Evolutionary conservation across 2,888 invertebrate genomes (phyloP).

Genomic region (Orthosia gracilis): DNA sequence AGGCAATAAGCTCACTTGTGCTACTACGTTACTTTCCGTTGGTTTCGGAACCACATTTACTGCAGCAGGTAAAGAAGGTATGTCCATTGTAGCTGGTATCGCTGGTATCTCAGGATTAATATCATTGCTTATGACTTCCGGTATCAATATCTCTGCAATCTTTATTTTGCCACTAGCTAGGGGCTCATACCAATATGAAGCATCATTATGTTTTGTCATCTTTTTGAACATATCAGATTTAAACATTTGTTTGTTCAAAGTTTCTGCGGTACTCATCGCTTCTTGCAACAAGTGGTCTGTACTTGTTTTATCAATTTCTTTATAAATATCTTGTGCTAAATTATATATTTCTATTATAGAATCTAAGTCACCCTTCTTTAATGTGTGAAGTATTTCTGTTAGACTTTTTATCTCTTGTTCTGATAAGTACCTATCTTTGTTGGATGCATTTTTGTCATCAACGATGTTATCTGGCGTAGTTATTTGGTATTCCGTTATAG

Average conservation of each 20-base stretch:
- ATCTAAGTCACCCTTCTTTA: constrained; percentile 86
- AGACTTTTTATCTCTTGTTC: constrained; percentile 82
- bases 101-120: constrained; percentile 22
- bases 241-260: constrained; percentile 34
- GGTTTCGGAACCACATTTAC: neutral
- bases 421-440: constrained; percentile 80
- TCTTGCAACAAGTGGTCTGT: constrained; percentile 68
- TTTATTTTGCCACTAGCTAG: constrained; percentile 36
- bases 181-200: constrained; percentile 58
- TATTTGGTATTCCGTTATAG: neutral
- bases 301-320: constrained; percentile 78
- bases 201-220: constrained; percentile 11
- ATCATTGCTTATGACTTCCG: constrained; percentile 19
- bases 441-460: constrained; percentile 20
- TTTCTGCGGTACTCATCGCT: constrained; percentile 14
- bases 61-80: neutral
- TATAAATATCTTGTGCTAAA: constrained; percentile 86
- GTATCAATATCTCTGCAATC: constrained; percentile 13
- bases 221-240: constrained; percentile 9
- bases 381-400: constrained; percentile 78
- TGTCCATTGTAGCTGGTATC: neutral
- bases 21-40: neutral
- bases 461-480: constrained; percentile 31
- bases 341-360: constrained; percentile 86
- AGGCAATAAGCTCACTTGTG: neutral